Evolutionary conservation across 35 echinoderm and acorn worm genomes (phyloP).

Genomic region (Eucidaris tribuloides): DNA sequence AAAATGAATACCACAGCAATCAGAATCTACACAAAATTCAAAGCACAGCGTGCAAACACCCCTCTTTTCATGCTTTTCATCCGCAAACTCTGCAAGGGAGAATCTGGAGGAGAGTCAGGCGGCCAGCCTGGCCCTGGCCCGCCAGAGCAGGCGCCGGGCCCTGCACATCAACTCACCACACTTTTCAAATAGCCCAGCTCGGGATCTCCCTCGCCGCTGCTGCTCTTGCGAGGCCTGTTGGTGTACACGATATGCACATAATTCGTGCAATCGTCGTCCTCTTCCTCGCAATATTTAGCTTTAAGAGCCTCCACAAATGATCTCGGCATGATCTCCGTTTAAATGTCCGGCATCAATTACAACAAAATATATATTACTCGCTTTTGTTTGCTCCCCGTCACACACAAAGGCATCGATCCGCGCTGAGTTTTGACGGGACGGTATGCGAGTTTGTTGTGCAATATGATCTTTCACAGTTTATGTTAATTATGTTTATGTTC

Average conservation of each 20-base stretch:
- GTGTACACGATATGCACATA: conserved; percentile 14
- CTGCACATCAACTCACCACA: conserved; percentile 18
- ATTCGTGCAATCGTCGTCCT: conserved; percentile 35
- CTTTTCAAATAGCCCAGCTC: conserved; percentile 68
- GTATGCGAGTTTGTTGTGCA: background rate
- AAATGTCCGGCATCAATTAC: background rate
- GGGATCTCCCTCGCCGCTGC: conserved; percentile 31
- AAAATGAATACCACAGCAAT: background rate
- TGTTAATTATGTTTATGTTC: background rate
- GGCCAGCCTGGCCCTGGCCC: background rate
- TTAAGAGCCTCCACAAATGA: conserved; percentile 63
- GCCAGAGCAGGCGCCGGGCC: background rate
- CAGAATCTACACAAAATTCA: background rate
- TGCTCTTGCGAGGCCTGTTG: conserved; percentile 49
- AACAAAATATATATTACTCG: background rate
- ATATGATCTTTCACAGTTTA: background rate
- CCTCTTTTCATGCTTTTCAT: too few species aligned
- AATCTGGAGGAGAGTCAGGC: background rate
- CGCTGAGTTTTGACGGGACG: background rate
- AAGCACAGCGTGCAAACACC: too few species aligned
- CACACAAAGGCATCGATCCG: background rate
- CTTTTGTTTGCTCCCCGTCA: background rate
- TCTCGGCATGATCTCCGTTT: background rate
- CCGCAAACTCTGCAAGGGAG: too few species aligned
- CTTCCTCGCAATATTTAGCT: conserved; percentile 71